phyloP scores from a whole-genome alignment of 2,113 vertebrate species.

The Kryptolebias marmoratus region DNA sequence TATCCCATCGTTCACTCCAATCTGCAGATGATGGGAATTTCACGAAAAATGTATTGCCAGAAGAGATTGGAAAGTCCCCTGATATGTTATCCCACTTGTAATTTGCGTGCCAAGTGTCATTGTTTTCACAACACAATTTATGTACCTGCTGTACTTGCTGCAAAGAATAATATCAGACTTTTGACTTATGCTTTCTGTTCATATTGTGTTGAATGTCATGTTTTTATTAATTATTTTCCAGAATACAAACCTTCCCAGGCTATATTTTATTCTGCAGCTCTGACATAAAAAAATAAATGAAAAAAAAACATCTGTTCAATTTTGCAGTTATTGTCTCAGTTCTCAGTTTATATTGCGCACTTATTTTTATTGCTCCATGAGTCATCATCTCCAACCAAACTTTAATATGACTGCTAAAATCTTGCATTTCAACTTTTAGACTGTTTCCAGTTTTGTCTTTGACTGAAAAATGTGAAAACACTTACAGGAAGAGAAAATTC shows the following conservation, averaged over 20 bases:
- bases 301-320: neutral
- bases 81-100: conserved; percentile 58
- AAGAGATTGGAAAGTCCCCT: conserved; percentile 65
- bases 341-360: neutral
- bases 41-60: conserved; percentile 70
- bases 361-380: conserved; percentile 31
- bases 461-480: conserved; percentile 81
- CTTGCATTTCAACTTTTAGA: conserved; percentile 58
- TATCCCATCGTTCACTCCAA: conserved; percentile 57
- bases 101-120: conserved; percentile 22
- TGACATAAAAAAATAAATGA: neutral
- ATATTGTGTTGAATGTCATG: conserved; percentile 25
- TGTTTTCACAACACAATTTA: conserved; percentile 52
- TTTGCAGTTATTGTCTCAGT: neutral
- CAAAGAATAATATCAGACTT: conserved; percentile 41
- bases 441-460: conserved; percentile 70
- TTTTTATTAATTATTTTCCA: neutral
- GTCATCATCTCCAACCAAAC: conserved; percentile 7
- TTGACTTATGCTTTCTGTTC: conserved; percentile 34
- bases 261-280: conserved; percentile 30
- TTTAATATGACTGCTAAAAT: conserved; percentile 29
- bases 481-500: conserved; percentile 88
- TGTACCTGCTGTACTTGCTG: conserved; percentile 9
- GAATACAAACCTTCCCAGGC: conserved; percentile 13
- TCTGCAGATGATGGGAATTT: conserved; percentile 41